These are phyloP conservation scores for Ennomos quercinarius DNA, from an alignment of 2,888 invertebrate genomes.

Conservation along the genomic window DNA sequence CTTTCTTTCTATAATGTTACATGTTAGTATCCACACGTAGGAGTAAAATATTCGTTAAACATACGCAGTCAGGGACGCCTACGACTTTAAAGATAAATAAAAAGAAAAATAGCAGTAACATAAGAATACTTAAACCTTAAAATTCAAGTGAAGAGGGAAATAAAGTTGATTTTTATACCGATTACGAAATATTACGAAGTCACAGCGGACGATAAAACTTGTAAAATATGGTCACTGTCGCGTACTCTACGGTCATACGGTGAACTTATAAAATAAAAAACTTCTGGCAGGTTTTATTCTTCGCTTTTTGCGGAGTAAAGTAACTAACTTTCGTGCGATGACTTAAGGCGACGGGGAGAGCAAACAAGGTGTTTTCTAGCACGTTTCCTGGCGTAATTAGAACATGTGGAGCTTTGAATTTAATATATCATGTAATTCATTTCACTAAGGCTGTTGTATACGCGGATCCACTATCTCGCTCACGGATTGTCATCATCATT, in stretches of 20 bases:
- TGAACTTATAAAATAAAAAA: conserved; percentile 1
- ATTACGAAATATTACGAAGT: conserved; percentile 19
- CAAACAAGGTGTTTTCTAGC: no score
- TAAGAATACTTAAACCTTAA: conserved; percentile 13
- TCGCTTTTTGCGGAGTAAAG: neutral
- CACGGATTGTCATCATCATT: no score
- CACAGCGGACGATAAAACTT: conserved; percentile 3
- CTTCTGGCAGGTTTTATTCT: neutral
- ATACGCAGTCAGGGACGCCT: conserved; percentile 7
- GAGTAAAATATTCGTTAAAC: neutral
- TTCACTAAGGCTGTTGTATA: no score
- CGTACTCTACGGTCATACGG: neutral
- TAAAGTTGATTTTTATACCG: conserved; percentile 17
- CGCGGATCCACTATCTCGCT: no score
- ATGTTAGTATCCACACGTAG: neutral
- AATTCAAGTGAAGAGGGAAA: conserved; percentile 12
- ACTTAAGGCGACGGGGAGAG: no score
- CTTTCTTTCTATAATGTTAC: no score
- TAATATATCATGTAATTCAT: no score
- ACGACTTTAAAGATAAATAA: neutral
- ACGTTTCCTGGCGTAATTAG: no score
- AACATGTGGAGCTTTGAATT: no score
- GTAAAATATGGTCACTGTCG: conserved; percentile 10
- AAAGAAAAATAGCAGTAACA: neutral
- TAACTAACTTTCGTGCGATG: no score